Conservation (phyloP, 2,888 invertebrate genomes). For the Apamea crenata region DNA sequence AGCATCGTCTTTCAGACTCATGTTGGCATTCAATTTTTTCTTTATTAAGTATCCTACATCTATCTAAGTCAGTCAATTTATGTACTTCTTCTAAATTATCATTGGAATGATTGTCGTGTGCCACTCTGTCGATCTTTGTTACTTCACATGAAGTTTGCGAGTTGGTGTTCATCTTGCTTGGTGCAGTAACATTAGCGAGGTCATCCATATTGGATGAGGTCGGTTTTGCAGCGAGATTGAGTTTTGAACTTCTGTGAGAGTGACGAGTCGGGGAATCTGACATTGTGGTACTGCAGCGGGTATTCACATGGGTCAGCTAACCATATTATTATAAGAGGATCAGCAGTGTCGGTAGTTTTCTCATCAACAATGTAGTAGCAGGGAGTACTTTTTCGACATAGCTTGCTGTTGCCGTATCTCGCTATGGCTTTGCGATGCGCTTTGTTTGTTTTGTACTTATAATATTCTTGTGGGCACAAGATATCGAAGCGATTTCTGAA, state of each 20-base stretch:
- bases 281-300: slow-evolving; percentile 63
- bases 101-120: slow-evolving; percentile 84
- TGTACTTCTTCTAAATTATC: slow-evolving; percentile 80
- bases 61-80: slow-evolving; percentile 86
- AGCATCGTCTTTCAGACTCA: slow-evolving; percentile 77
- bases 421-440: slow-evolving; percentile 83
- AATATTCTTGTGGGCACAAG: slow-evolving; percentile 88
- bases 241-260: slow-evolving; percentile 54
- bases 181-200: slow-evolving; percentile 33
- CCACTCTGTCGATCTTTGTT: slow-evolving; percentile 74
- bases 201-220: slow-evolving; percentile 56
- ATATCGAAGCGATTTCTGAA: slow-evolving; percentile 88
- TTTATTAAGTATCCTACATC: slow-evolving; percentile 80
- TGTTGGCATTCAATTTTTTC: slow-evolving; percentile 76
- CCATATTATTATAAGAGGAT: slow-evolving; percentile 74
- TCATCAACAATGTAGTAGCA: slow-evolving; percentile 71
- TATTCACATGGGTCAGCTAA: slow-evolving; percentile 82
- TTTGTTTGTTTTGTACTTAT: slow-evolving; percentile 84
- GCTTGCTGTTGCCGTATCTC: slow-evolving; percentile 86
- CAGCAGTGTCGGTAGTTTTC: slow-evolving; percentile 61
- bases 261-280: slow-evolving; percentile 48
- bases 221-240: slow-evolving; percentile 33
- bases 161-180: slow-evolving; percentile 56
- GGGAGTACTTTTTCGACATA: slow-evolving; percentile 80
- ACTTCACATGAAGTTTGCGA: slow-evolving; percentile 67